phyloP scores from a whole-genome alignment of 2,113 vertebrate genomes.

The Murina feae region DNA sequence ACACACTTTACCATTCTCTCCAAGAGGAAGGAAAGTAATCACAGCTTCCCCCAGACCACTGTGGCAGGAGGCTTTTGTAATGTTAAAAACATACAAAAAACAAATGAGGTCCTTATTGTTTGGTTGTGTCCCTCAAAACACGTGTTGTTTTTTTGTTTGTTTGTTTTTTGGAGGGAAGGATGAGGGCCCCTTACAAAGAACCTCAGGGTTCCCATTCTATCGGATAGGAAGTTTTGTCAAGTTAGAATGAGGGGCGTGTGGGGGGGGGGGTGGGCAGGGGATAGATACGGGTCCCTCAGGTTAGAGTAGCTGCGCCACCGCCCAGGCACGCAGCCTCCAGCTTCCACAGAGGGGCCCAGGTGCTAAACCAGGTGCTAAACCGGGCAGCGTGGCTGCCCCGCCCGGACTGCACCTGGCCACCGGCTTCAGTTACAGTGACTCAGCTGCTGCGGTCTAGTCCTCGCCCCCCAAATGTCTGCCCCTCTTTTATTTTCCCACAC shows the following conservation, averaged over 20 bases:
- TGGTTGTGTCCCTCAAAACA: not conserved
- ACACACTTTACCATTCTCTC: constrained; percentile 23
- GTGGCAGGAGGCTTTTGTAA: constrained; percentile 8
- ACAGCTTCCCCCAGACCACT: constrained; percentile 18
- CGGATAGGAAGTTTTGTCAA: not conserved
- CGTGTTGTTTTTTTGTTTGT: too few relatives aligned
- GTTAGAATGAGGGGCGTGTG: not conserved
- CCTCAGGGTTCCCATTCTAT: not conserved
- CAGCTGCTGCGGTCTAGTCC: not conserved
- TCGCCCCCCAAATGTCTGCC: not conserved
- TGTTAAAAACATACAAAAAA: not conserved
- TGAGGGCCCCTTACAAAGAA: not conserved
- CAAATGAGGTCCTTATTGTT: not conserved
- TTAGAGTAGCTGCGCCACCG: not conserved
- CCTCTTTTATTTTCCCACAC: not conserved
- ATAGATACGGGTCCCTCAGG: not conserved
- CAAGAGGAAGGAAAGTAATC: constrained; percentile 46
- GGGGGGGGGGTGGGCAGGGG: too few relatives aligned
- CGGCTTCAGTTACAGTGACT: not conserved
- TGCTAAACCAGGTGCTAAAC: not conserved
- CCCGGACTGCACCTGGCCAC: not conserved
- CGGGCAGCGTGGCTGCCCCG: not conserved
- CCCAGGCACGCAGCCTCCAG: not conserved
- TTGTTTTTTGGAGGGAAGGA: not conserved
- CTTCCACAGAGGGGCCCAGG: not conserved